A percentile compares a stretch with the other conserved stretches of the same genome.
phyloP scores from a whole-genome alignment of 1,140 invertebrate genomes.

The Drosophila saltans region DNA sequence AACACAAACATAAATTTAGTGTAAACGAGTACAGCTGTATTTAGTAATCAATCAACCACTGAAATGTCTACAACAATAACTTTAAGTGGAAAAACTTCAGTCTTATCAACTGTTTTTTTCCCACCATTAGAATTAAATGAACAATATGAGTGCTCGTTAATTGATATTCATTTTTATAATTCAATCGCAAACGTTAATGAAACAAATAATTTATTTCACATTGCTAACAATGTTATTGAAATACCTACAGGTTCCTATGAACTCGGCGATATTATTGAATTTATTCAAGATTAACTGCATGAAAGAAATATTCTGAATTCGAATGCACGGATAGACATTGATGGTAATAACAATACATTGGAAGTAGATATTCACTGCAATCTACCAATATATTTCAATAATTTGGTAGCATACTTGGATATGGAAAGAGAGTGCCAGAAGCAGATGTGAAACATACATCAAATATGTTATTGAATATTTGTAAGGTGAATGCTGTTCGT shows the following conservation, averaged over 20 bases:
- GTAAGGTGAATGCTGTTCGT: too few relatives aligned
- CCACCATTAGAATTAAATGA: slow-evolving; percentile 45
- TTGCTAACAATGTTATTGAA: slow-evolving; percentile 57
- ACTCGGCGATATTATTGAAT: slow-evolving; percentile 53
- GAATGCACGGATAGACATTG: background rate
- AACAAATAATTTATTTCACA: slow-evolving; percentile 75
- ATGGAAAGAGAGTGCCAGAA: too few relatives aligned
- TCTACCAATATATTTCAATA: slow-evolving; percentile 22
- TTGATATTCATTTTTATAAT: slow-evolving; percentile 74
- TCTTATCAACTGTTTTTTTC: slow-evolving; percentile 39
- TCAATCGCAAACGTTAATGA: slow-evolving; percentile 76
- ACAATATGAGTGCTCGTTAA: slow-evolving; percentile 65
- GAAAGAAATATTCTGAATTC: too few relatives aligned
- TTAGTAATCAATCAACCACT: slow-evolving; percentile 1
- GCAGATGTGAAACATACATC: too few relatives aligned
- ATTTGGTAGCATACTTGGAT: background rate
- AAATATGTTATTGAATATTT: too few relatives aligned
- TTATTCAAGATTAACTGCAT: background rate
- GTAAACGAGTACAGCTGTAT: background rate
- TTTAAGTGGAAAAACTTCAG: slow-evolving; percentile 39
- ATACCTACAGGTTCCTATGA: slow-evolving; percentile 78
- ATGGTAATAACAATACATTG: slow-evolving; percentile 1
- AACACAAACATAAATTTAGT: slow-evolving; percentile 16
- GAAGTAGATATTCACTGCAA: slow-evolving; percentile 7
- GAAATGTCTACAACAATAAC: slow-evolving; percentile 58